These are phyloP conservation scores for Coleophora deauratella DNA, from an alignment of 2,888 invertebrate species.

Conservation along the genomic window DNA sequence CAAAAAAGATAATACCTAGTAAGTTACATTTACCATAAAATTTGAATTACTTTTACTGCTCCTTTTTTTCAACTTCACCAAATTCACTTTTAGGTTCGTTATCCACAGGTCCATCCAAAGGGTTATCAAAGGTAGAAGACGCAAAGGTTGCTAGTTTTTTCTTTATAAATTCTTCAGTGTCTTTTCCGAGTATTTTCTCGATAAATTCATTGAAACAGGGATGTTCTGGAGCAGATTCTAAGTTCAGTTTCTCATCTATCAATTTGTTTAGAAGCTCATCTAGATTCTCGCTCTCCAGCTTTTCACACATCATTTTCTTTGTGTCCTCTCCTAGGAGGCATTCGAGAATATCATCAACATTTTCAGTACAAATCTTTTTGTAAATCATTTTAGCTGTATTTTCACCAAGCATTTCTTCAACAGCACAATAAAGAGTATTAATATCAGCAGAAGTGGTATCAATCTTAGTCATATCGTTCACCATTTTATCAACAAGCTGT, in stretches of 20 bases:
- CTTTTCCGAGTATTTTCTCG: conserved; percentile 3
- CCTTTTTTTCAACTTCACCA: no score
- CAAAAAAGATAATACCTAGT: no score
- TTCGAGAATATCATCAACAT: conserved; percentile 3
- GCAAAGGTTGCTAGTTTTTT: conserved; percentile 1
- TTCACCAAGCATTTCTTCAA: conserved; percentile 2
- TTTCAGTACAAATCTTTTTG: neutral
- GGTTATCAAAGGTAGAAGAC: neutral
- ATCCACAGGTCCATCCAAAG: neutral
- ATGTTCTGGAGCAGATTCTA: conserved; percentile 1
- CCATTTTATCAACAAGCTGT: neutral
- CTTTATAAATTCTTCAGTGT: conserved; percentile 4
- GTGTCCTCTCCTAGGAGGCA: conserved; percentile 4
- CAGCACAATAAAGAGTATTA: neutral
- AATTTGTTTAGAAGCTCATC: conserved; percentile 7
- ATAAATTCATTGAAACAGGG: conserved; percentile 6
- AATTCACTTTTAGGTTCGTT: neutral
- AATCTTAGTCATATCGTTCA: neutral
- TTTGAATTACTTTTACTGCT: no score
- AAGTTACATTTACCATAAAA: no score
- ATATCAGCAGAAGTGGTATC: neutral
- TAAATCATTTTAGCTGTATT: neutral
- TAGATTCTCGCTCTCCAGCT: conserved; percentile 2
- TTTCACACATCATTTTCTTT: conserved; percentile 2
- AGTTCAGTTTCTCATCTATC: conserved; percentile 2